Conservation (phyloP, 2,113 vertebrate genomes). For the Tauraco erythrolophus region DNA sequence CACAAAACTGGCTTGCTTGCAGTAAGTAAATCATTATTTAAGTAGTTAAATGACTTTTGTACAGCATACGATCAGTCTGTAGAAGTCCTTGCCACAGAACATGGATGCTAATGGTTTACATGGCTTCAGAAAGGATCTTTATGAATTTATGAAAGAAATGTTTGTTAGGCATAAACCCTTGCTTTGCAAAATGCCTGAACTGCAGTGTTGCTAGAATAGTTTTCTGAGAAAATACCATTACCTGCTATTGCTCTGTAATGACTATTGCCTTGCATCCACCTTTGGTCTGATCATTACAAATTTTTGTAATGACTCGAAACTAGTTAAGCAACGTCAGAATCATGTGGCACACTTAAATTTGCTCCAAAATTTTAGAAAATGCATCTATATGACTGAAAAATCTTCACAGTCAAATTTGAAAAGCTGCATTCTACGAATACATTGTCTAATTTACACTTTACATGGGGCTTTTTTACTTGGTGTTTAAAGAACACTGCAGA, state of each 20-base stretch:
- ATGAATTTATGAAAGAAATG: background rate
- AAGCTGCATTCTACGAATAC: background rate
- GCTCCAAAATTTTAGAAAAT: background rate
- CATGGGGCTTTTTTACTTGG: background rate
- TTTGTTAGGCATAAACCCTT: background rate
- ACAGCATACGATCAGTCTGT: rapidly evolving
- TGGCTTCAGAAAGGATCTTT: background rate
- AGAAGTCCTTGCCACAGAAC: background rate
- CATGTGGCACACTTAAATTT: background rate
- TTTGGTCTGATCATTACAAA: background rate
- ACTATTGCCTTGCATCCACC: background rate
- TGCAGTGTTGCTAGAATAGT: background rate
- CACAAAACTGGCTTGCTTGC: background rate
- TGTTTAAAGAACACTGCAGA: background rate
- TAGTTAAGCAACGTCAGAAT: background rate
- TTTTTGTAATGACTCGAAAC: background rate
- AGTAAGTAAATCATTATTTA: background rate
- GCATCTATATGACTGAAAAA: background rate
- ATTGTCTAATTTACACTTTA: background rate
- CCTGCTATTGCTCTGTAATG: background rate
- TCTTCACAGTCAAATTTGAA: background rate
- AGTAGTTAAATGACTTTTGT: background rate
- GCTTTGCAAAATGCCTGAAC: background rate
- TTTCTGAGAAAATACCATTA: background rate
- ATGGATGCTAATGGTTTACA: background rate